Evolutionary conservation across 2,113 vertebrate species (phyloP).

Genomic region (Syngnathoides biaculeatus): DNA sequence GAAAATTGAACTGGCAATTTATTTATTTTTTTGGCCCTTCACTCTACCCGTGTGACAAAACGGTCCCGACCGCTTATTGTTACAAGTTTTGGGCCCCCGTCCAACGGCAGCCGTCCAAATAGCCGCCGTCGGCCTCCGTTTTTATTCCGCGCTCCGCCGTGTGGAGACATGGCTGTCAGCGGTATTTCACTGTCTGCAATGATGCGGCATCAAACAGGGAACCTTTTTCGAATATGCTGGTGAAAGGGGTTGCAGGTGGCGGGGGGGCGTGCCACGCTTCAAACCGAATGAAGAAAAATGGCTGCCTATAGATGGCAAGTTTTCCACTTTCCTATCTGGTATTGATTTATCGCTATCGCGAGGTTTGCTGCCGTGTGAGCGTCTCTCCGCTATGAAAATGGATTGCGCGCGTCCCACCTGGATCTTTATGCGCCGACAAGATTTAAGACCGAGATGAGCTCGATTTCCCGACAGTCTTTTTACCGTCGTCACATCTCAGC

Average conservation of each 20-base stretch:
- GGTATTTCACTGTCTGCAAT: constrained; percentile 56
- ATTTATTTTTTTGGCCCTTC: neutral
- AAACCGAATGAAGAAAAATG: constrained; percentile 4
- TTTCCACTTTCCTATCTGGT: constrained; percentile 9
- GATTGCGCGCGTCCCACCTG: constrained; percentile 11
- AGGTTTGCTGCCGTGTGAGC: constrained; percentile 5
- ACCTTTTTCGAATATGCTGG: constrained; percentile 31
- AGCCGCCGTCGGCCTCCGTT: constrained; percentile 26
- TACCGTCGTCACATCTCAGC: neutral
- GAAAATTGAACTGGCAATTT: neutral
- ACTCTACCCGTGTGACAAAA: neutral
- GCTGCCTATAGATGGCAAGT: constrained; percentile 5
- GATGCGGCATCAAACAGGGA: constrained; percentile 45
- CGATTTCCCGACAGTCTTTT: neutral
- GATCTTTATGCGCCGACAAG: constrained; percentile 7
- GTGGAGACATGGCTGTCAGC: constrained; percentile 60
- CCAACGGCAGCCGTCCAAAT: constrained; percentile 12
- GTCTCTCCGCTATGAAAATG: constrained; percentile 12
- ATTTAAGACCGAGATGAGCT: neutral
- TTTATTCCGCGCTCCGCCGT: constrained; percentile 22
- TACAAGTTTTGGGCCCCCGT: constrained; percentile 1
- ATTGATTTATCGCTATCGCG: constrained; percentile 22
- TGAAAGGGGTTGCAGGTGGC: neutral
- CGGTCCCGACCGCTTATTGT: neutral
- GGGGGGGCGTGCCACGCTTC: constrained; percentile 12